These are phyloP conservation scores for Athalia rosae DNA, from an alignment of 2,888 invertebrate species.

Conservation along the genomic window DNA sequence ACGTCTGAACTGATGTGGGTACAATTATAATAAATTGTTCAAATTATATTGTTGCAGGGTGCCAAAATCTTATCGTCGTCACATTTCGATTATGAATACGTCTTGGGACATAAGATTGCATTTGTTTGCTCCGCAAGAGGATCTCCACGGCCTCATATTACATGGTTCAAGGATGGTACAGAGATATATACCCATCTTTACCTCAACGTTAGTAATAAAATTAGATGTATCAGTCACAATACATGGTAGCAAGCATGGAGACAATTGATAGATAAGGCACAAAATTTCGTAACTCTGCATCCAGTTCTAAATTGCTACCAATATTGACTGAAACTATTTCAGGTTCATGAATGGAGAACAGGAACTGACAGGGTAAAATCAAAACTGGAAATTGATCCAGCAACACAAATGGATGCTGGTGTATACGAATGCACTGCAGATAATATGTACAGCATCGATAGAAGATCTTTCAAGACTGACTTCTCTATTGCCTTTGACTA, in stretches of 20 bases:
- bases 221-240: not conserved
- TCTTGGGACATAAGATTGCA: constrained; percentile 94
- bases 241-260: not conserved
- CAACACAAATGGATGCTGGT: constrained; percentile 97
- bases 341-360: constrained; percentile 94
- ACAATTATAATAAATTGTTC: not conserved
- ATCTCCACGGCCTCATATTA: constrained; percentile 92
- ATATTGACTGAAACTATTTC: not conserved
- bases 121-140: constrained; percentile 94
- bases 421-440: constrained; percentile 95
- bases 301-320: not conserved
- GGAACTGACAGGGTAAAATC: constrained; percentile 90
- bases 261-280: not conserved
- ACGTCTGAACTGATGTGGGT: not conserved
- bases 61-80: constrained; percentile 92
- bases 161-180: constrained; percentile 96
- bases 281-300: not conserved
- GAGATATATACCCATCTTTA: constrained; percentile 94
- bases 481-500: constrained; percentile 93
- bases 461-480: constrained; percentile 94
- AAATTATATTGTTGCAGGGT: constrained; percentile 77
- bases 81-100: constrained; percentile 95
- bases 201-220: constrained; percentile 82
- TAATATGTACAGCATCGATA: constrained; percentile 94
- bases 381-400: constrained; percentile 95